A percentile compares a stretch with the other conserved stretches of the same genome.
Evolutionary conservation across 2,113 vertebrate genomes (phyloP).

Genomic region (Elaphurus davidianus): DNA sequence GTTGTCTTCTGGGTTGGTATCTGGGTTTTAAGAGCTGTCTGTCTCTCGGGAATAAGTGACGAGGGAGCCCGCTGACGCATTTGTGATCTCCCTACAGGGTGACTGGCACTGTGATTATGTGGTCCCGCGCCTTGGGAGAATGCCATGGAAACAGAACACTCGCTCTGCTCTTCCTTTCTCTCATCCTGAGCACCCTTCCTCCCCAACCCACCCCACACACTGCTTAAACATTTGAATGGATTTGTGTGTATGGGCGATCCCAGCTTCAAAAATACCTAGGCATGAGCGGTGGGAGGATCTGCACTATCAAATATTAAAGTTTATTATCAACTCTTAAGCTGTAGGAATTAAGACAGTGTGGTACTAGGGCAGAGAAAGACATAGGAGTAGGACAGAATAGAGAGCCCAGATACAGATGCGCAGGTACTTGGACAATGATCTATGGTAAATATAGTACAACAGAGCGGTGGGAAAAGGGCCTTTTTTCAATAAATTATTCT

Average conservation of each 20-base stretch:
- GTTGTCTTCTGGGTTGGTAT: not conserved
- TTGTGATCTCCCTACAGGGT: conserved; percentile 7
- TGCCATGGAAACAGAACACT: conserved; percentile 6
- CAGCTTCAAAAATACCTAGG: not conserved
- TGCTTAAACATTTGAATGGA: not conserved
- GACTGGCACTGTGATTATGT: conserved; percentile 1
- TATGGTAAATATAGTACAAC: not conserved
- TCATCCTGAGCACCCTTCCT: not conserved
- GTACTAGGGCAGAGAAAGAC: not conserved
- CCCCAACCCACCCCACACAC: not conserved
- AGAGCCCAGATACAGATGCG: not conserved
- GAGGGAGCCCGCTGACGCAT: conserved; percentile 46
- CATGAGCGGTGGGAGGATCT: not conserved
- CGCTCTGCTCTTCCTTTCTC: not conserved
- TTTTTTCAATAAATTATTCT: not conserved
- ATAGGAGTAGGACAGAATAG: not conserved
- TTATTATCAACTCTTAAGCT: not conserved
- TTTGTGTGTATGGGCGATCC: not conserved
- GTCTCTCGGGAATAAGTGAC: not conserved
- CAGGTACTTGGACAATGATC: not conserved
- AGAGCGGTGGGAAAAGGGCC: not conserved
- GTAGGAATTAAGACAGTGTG: not conserved
- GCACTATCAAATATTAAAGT: not conserved
- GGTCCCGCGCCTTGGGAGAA: not conserved
- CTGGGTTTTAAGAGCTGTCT: not conserved